Conservation (phyloP, 1,140 invertebrate species). For the Planococcus citri region DNA sequence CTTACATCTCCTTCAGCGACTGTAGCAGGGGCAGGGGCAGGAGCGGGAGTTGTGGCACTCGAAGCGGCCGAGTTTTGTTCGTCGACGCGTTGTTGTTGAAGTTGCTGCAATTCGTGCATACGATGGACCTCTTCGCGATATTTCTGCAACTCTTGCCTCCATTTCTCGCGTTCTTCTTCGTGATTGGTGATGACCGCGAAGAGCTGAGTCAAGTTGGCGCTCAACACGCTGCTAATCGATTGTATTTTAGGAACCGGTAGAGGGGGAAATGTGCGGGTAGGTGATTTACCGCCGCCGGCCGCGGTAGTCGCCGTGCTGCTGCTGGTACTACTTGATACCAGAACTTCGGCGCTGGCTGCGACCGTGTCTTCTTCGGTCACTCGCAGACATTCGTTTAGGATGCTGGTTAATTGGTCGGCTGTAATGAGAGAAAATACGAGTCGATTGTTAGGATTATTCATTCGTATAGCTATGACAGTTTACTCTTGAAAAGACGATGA, state of each 20-base stretch:
- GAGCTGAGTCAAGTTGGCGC: constrained; percentile 43
- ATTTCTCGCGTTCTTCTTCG: constrained; percentile 59
- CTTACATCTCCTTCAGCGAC: no score
- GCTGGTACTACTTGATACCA: constrained; percentile 31
- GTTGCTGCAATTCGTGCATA: constrained; percentile 35
- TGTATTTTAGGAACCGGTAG: constrained; percentile 40
- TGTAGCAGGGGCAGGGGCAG: no score
- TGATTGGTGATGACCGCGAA: constrained; percentile 57
- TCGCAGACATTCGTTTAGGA: constrained; percentile 40
- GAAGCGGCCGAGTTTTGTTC: no score
- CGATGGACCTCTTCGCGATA: constrained; percentile 57
- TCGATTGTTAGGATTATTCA: no score
- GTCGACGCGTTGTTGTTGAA: neutral
- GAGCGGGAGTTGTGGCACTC: no score
- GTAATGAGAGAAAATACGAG: constrained; percentile 24
- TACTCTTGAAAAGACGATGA: no score
- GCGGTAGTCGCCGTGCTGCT: constrained; percentile 26
- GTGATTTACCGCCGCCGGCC: constrained; percentile 22
- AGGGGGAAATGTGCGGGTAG: constrained; percentile 35
- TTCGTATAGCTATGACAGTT: no score
- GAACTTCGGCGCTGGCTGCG: constrained; percentile 34
- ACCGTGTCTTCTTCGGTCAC: constrained; percentile 42
- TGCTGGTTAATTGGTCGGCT: constrained; percentile 40
- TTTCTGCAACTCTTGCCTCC: constrained; percentile 55
- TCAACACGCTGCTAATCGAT: constrained; percentile 40